Base-by-base conservation (phyloP, 37 sponge, comb jelly and placozoan genomes). In the Spongia lamella region DNA sequence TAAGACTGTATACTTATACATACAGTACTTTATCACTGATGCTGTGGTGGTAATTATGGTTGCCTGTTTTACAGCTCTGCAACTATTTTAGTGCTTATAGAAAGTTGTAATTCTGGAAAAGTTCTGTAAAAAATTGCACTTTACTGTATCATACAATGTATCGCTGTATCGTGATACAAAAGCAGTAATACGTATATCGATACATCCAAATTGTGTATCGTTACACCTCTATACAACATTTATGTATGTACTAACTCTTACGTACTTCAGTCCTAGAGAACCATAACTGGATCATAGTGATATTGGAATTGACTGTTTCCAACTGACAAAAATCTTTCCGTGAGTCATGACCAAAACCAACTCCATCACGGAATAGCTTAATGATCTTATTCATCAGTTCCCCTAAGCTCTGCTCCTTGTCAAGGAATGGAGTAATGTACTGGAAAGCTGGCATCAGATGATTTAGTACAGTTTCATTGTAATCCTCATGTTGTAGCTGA, bases 401-500 rank as follows among this genome's bases (percentile, higher is more conserved):
- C 5, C 20, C 26, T 35, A 94, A 66, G 6, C 6, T 54, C 4
- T 55, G 70, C 2, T 78, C 56, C 21, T 67, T 35, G 31, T 87
- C 78, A 36, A 75, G 58, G 43, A 87, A 87, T 24, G 82, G 88
- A 43, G 61, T 33, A n/a, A 87, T 60, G 68, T 38, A 82, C 25
- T 59, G 51, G 38, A 77, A 71, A 37, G 78, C 88, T 60, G 61
- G 68, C 27, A n/a, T 50, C 7, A 88, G 75, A 24, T 88, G 89
- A 26, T 82, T 88, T 14, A 88, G 79, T 13, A 88, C 89, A 32
- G 35, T 68, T n/a, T 88, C 89, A 56, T 82, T 71, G 66, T 87
- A 91, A 22, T 91, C 92, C 25, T 91, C 87, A 78, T 91, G 84
- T 43, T 86, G 87, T 0, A 91, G 66, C 69, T 83, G 82, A 20